Percentiles rank a stretch among this genome's conserved stretches.
These are phyloP conservation scores for Cephus pygmeus DNA, from an alignment of 2,888 invertebrate genomes.

Conservation along the genomic window DNA sequence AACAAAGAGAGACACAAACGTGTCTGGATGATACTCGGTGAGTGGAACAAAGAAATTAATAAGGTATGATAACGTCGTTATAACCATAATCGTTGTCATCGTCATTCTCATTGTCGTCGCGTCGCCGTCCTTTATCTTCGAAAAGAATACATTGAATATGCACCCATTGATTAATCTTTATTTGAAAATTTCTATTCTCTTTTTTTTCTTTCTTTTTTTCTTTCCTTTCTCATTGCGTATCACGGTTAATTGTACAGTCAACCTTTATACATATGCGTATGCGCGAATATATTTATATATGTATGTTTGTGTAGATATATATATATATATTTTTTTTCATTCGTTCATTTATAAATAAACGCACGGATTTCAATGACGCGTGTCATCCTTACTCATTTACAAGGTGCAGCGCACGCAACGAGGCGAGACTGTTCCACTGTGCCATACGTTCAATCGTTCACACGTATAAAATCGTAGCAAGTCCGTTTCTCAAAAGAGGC, in stretches of 20 bases:
- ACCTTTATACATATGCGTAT: background rate
- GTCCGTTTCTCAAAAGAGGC: too few species aligned
- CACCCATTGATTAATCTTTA: background rate
- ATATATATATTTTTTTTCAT: background rate
- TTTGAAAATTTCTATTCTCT: background rate
- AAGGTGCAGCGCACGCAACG: background rate
- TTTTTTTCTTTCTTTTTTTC: background rate
- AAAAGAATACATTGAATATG: background rate
- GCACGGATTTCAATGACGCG: background rate
- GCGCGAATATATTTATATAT: background rate
- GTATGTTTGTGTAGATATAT: background rate
- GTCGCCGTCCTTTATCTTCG: background rate
- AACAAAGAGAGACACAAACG: too few species aligned
- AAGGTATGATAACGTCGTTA: too few species aligned
- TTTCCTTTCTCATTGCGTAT: background rate
- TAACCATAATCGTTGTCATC: too few species aligned
- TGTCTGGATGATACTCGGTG: too few species aligned
- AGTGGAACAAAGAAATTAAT: too few species aligned
- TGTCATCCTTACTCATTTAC: background rate
- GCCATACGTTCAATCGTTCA: slow-evolving; percentile 30
- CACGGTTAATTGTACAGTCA: slow-evolving; percentile 1
- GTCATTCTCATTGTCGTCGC: too few species aligned
- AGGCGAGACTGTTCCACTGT: slow-evolving; percentile 25
- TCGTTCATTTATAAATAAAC: slow-evolving; percentile 5
- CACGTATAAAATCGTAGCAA: too few species aligned